Base-by-base conservation (phyloP, 2,797 vertebrate genomes). In the Microchirus variegatus region DNA sequence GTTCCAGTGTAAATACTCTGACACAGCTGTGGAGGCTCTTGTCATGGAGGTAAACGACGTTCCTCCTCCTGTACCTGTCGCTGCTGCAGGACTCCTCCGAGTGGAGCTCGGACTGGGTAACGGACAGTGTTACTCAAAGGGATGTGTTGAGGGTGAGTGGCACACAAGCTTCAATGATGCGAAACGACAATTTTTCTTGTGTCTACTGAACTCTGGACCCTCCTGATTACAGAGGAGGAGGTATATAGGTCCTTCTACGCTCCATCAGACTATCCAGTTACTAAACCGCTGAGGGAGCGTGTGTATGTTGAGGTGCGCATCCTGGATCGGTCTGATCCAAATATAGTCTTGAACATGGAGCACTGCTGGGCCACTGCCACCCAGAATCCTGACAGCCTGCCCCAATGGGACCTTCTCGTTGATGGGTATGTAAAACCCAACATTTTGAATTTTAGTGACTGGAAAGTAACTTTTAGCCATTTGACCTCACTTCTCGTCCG, bases 341-440 rank as follows among this genome's bases (percentile, higher is more conserved):
- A 90, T 52, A 51, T 93, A 0, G 1, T 87, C 54, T 73, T 94
- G 58, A 85, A 79, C 26, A 81, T 94, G 70, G 88, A 92, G 53
- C 84, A 82, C 73, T 93, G 93, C 78, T 94, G 93, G 93, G 89
- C 90, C 66, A 92, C 93, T 0, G 37, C 87, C 3, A 56, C 13
- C 11, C 60, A 84, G 1, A 72, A 79, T 51, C 78, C 89, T 13
- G 10, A 67, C 6, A 81, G 87, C 36, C 36, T 76, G 22, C 91
- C 90, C 19, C 91, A 92, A 67, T 93, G 93, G 93, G 90, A 91
- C 54, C 88, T 94, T 15, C 70, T 93, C 15, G 9, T 80, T 53
- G 35, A 91, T 13, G 93, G 92, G 93, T 94, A 90, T 49, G 10
- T 26, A 2, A 18, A n/a, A 31, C 12, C 11, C 2, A 22, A 22